Conservation (phyloP, 2,113 vertebrate genomes). For the Urocolius indicus region DNA sequence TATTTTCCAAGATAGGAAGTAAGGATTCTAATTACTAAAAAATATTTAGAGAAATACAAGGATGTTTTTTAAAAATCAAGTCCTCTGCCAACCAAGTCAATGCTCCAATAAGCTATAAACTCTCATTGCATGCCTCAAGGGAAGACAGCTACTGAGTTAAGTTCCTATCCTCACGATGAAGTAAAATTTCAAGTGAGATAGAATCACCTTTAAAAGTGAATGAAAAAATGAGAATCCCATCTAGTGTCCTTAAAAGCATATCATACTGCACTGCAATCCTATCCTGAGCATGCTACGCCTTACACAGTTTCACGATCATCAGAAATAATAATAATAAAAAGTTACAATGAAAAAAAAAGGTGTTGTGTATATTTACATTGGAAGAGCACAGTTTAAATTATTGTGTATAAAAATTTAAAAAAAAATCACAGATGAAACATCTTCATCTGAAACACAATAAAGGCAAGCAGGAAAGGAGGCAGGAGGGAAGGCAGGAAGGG, state of each 20-base stretch:
- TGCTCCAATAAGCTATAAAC: neutral
- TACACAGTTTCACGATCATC: neutral
- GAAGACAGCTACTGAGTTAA: neutral
- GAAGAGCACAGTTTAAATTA: neutral
- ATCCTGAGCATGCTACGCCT: neutral
- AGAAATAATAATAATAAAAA: neutral
- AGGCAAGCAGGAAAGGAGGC: neutral
- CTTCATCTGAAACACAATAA: neutral
- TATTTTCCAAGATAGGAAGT: neutral
- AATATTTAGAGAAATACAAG: neutral
- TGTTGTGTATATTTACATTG: neutral
- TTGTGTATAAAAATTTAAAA: neutral
- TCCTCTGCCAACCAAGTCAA: neutral
- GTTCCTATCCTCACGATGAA: neutral
- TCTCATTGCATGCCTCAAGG: neutral
- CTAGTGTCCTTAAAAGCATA: neutral
- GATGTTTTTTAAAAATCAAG: neutral
- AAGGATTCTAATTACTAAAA: neutral
- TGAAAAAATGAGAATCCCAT: neutral
- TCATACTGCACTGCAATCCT: neutral
- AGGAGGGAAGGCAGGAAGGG: neutral
- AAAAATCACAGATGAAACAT: neutral
- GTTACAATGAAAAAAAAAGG: neutral
- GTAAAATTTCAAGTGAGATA: neutral
- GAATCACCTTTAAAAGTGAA: neutral